These are phyloP conservation scores for Cheilosia scutellata DNA, from an alignment of 2,888 invertebrate species.

Conservation along the genomic window DNA sequence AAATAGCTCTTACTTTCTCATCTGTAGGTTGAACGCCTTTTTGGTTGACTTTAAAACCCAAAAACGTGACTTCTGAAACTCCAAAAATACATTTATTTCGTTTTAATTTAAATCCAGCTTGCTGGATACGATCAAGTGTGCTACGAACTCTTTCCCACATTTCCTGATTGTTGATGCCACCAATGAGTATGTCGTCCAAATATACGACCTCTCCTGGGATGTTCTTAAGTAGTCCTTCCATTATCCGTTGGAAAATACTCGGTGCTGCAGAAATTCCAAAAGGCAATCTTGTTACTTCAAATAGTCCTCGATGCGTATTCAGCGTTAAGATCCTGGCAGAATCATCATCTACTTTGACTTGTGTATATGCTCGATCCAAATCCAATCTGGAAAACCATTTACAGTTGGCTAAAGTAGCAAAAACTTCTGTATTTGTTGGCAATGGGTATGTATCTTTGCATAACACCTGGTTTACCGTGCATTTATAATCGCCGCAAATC, in stretches of 20 bases:
- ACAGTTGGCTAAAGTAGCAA: background rate
- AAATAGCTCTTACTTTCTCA: background rate
- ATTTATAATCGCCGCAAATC: no score
- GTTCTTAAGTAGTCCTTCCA: background rate
- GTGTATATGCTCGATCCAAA: background rate
- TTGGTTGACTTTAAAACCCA: conserved; percentile 27
- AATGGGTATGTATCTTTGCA: no score
- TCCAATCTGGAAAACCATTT: background rate
- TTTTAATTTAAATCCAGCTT: background rate
- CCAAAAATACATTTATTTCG: conserved; percentile 34
- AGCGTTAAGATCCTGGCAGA: conserved; percentile 1
- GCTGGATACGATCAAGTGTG: background rate
- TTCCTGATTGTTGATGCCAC: background rate
- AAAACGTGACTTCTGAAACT: conserved; percentile 26
- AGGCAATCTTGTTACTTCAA: conserved; percentile 29
- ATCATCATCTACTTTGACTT: background rate
- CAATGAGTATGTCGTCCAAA: conserved; percentile 50
- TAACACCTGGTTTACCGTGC: no score
- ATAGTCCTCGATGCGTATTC: background rate
- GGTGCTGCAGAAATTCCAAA: conserved; percentile 49
- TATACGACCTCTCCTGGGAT: conserved; percentile 38
- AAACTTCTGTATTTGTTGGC: no score
- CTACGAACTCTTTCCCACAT: background rate
- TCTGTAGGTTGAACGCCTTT: conserved; percentile 18
- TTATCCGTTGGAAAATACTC: background rate